Evolutionary conservation across 2,113 vertebrate species (phyloP), one percentile per base, ranked within the genome.

Genomic region (Thamnophis sirtalis): DNA sequence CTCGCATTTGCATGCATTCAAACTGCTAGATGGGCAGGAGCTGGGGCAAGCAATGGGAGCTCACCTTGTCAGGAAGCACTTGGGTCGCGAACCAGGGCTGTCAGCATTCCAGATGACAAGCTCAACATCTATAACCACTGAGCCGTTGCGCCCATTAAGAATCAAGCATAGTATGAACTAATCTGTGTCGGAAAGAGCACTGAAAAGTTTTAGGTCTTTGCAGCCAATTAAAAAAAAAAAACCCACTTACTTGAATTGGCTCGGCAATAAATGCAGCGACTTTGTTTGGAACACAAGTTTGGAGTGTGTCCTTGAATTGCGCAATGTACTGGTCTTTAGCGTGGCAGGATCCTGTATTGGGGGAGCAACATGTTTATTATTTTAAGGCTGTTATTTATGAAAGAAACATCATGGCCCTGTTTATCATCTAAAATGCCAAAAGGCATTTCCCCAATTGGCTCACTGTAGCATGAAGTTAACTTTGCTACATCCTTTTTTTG

Each of bases 261-360:
- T 99, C 99, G 84, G 97, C 98, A 49, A 99, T 99, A 96, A 99
- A 99, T 91, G 97, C 99, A 92, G 99, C 99, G 24, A 99, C 96
- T 56, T 92, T 96, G 91, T 95, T 97, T 56, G 98, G 96, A 51
- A 98, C 98, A 1, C 97, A 97, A 0, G 98, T 99, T 26, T 86
- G 96, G 89, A 99, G 97, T 0, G 98, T 98, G 1, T 99, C 98
- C 97, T 98, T 98, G 91, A 99, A 97, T 94, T 99, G 98, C 43
- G 97, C 97, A 5, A 99, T 97, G 92, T 99, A 99, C 9, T 96
- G 96, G 17, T 98, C 96, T 1, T 98, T 98, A 86, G 99, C 99
- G 85, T 97, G 95, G 96, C 99, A 99, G n/a, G 94, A 93, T 92
- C 96, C 99, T 99, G 96, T 89, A 95, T 89, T 68, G 24, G 92